Base-by-base conservation (phyloP, 2,113 vertebrate genomes). In the Macheiramphus alcinus region DNA sequence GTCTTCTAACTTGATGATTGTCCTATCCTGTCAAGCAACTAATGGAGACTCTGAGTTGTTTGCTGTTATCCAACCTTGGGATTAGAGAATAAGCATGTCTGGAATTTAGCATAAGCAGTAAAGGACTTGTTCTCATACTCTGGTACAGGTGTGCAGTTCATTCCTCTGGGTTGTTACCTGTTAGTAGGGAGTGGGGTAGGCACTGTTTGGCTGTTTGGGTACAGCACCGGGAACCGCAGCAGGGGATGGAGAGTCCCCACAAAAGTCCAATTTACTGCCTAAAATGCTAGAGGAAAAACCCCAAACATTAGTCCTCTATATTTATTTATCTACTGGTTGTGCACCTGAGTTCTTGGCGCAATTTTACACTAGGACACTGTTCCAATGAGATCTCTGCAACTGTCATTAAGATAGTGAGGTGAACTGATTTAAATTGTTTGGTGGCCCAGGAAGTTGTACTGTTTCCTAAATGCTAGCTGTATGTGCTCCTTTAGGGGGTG, bases 251-350 rank as follows among this genome's bases (percentile, higher is more conserved):
- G 21, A 22, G n/a, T 40, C 40, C 42, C 45, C 13, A 5, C 14
- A 48, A 8, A 50, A 36, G 26, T 29, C 32, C 20, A 9, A 45
- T 3, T 12, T 63, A 3, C n/a, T 61, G 11, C 16, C 34, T 20
- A 18, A 78, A 78, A 65, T 29, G 5, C 42, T 17, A 0, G n/a
- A 62, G n/a, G 2, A 29, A 48, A 21, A 0, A 0, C 5, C 16
- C 7, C 17, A 4, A 26, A 9, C 4, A 6, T 16, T 1, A 31
- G 9, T 42, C 26, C 12, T 65, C 4, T 8, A 1, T 22, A 3
- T 23, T 17, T 23, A 5, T 79, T 80, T 56, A 11, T 21, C 31
- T 79, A 3, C 45, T 74, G 48, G 17, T 18, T 68, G 11, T 55
- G 13, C 19, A 9, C 19, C 17, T 7, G 42, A 14, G 59, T 6